phyloP scores from a whole-genome alignment of 2,888 invertebrate species.

The Tetragonula carbonaria region DNA sequence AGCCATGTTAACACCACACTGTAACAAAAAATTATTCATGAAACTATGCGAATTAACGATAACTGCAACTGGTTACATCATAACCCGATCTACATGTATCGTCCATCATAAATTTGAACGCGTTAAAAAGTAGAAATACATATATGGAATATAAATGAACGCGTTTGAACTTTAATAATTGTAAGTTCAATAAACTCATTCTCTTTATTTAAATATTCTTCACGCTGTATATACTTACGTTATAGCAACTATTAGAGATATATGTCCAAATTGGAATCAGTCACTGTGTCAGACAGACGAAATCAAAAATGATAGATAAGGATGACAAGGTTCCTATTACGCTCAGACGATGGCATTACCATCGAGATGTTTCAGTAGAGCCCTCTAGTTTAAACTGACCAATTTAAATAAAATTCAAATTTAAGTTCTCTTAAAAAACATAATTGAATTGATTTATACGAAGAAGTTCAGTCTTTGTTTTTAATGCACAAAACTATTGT shows the following conservation, averaged over 20 bases:
- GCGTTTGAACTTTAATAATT: neutral
- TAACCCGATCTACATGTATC: slow-evolving; percentile 47
- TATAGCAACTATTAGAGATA: slow-evolving; percentile 22
- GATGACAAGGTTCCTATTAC: neutral
- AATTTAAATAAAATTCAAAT: neutral
- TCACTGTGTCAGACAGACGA: neutral
- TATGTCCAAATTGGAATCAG: neutral
- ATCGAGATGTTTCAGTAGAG: neutral
- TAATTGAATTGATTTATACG: neutral
- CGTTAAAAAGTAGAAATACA: neutral
- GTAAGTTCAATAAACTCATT: slow-evolving; percentile 19
- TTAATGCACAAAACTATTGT: neutral
- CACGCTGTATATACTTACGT: slow-evolving; percentile 9
- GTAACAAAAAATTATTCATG: neutral
- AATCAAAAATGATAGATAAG: neutral
- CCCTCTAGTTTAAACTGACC: neutral
- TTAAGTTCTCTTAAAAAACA: neutral
- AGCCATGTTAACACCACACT: slow-evolving; percentile 72
- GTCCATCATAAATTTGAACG: slow-evolving; percentile 20
- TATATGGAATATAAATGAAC: neutral
- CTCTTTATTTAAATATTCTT: slow-evolving; percentile 13
- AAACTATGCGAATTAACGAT: slow-evolving; percentile 11
- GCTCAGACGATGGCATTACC: slow-evolving; percentile 6
- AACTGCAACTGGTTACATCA: slow-evolving; percentile 65
- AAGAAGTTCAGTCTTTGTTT: neutral